Evolutionary conservation across 2,113 vertebrate genomes (phyloP).

Genomic region (Arothron firmamentum): DNA sequence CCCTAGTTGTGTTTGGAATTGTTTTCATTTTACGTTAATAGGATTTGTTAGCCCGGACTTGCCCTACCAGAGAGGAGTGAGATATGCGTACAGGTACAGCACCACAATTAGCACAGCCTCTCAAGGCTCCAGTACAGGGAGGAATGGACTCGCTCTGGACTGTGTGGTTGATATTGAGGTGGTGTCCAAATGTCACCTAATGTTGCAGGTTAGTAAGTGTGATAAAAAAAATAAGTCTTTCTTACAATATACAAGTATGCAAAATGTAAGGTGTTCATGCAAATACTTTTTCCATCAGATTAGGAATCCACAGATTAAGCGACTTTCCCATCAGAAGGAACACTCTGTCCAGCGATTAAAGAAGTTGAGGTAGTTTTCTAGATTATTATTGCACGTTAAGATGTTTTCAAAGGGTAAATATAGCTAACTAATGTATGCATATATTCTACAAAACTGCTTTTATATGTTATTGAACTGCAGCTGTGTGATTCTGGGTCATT

Average conservation of each 20-base stretch:
- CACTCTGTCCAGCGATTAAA: conserved; percentile 73
- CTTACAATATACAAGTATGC: neutral
- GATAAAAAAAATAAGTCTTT: conserved; percentile 12
- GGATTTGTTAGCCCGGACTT: conserved; percentile 33
- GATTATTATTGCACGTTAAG: neutral
- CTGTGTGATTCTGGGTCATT: conserved; percentile 12
- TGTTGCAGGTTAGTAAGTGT: conserved; percentile 75
- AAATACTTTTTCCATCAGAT: conserved; percentile 68
- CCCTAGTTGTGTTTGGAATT: neutral
- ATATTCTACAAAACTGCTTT: neutral
- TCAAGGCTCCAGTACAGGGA: conserved; percentile 59
- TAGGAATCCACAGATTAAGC: conserved; percentile 77
- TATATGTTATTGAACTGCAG: neutral
- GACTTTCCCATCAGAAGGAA: conserved; percentile 69
- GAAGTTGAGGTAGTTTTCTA: conserved; percentile 71
- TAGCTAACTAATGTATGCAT: neutral
- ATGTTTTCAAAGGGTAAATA: neutral
- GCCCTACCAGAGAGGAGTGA: conserved; percentile 64
- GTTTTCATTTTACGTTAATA: conserved; percentile 10
- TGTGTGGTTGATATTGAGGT: conserved; percentile 76
- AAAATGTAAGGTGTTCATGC: conserved; percentile 2
- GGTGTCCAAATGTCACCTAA: conserved; percentile 77
- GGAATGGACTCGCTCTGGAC: conserved; percentile 77
- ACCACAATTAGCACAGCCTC: conserved; percentile 70
- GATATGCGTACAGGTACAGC: conserved; percentile 79